phyloP scores from a whole-genome alignment of 1,140 invertebrate species.

The Notospermus geniculatus region DNA sequence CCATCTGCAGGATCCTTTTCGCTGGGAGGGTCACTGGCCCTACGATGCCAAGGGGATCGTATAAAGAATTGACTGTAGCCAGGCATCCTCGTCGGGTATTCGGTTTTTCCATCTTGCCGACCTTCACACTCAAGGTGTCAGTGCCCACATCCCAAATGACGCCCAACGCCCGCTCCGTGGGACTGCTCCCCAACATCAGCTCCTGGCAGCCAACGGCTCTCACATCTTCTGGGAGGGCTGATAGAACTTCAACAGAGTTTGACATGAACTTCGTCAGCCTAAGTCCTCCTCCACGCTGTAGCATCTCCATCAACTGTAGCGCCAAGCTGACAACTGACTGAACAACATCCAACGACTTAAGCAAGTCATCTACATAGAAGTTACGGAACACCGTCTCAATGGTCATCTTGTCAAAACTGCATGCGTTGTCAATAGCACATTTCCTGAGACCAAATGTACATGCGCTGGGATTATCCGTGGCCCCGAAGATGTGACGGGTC shows the following conservation, averaged over 20 bases:
- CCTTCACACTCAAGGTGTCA: too few relatives aligned
- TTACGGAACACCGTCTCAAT: constrained; percentile 13
- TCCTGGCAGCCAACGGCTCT: too few relatives aligned
- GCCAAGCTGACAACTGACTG: constrained; percentile 16
- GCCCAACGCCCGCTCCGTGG: too few relatives aligned
- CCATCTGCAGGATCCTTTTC: background rate
- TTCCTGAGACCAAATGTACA: constrained; percentile 21
- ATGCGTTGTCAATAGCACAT: constrained; percentile 15
- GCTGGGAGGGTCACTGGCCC: background rate
- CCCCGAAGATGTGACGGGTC: constrained; percentile 27
- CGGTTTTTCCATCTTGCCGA: too few relatives aligned
- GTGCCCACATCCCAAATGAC: too few relatives aligned
- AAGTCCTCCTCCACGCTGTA: too few relatives aligned
- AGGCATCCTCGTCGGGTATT: background rate
- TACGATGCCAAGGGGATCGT: background rate
- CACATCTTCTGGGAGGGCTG: too few relatives aligned
- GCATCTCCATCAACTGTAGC: background rate
- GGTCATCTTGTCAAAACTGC: background rate
- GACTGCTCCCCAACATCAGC: too few relatives aligned
- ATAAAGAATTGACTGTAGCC: background rate
- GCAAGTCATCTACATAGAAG: constrained; percentile 27
- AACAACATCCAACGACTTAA: constrained; percentile 12
- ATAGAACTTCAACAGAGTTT: too few relatives aligned
- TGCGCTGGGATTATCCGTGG: constrained; percentile 23
- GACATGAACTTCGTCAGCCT: too few relatives aligned